phyloP scores from a whole-genome alignment of 2,888 invertebrate species.

The Dasysyrphus tricinctus region DNA sequence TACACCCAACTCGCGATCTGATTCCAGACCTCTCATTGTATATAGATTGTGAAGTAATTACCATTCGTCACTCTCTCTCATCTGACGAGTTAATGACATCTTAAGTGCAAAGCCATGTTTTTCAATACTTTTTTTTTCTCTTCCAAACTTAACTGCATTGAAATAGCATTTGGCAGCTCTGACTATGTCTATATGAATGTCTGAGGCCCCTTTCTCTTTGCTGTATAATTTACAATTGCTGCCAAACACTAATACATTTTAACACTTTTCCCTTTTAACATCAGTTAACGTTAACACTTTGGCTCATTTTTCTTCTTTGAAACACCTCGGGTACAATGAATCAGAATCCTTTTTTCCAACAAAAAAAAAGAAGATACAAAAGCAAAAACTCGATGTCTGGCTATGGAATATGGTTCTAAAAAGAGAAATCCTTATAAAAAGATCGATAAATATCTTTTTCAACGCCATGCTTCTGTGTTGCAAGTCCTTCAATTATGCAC shows the following conservation, averaged over 20 bases:
- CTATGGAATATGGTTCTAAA: neutral
- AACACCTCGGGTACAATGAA: conserved; percentile 3
- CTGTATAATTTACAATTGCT: conserved; percentile 1
- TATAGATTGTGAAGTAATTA: neutral
- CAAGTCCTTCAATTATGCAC: conserved; percentile 28
- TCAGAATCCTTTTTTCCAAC: neutral
- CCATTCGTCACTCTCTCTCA: neutral
- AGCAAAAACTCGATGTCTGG: conserved; percentile 6
- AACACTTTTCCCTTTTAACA: conserved; percentile 11
- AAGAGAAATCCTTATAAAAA: conserved; percentile 1
- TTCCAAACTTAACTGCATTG: neutral
- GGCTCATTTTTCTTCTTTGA: conserved; percentile 8
- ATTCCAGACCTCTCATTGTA: neutral
- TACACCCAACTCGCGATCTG: neutral
- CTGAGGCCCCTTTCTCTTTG: neutral
- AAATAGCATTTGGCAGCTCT: neutral
- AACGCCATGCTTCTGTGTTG: neutral
- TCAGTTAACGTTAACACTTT: conserved; percentile 19
- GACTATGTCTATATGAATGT: neutral
- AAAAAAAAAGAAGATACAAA: neutral
- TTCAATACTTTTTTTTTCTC: neutral
- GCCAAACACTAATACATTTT: conserved; percentile 13
- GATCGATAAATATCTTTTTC: conserved; percentile 25
- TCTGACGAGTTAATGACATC: conserved; percentile 25
- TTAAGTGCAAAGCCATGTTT: conserved; percentile 15